These are phyloP conservation scores for Machaerirhynchus nigripectus DNA, from an alignment of 2,113 vertebrate genomes.

Conservation along the genomic window DNA sequence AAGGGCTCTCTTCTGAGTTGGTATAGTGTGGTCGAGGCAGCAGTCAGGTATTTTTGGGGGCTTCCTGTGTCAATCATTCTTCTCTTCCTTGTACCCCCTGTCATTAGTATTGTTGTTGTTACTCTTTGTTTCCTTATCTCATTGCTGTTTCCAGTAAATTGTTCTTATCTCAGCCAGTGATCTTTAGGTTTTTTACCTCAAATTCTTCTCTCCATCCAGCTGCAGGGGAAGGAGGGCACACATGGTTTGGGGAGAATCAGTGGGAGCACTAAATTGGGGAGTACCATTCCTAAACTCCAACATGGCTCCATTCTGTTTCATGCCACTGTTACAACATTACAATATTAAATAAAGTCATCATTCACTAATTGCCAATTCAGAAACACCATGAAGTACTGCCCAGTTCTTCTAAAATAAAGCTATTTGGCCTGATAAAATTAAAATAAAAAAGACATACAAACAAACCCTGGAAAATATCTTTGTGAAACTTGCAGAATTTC, in stretches of 20 bases:
- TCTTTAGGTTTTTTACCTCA: background rate
- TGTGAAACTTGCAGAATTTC: background rate
- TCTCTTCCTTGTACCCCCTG: background rate
- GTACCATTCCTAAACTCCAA: background rate
- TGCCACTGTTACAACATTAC: background rate
- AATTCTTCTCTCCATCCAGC: background rate
- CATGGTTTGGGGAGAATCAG: background rate
- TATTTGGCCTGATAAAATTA: background rate
- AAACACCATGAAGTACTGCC: background rate
- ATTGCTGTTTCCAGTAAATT: background rate
- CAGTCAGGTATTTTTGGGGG: too few relatives aligned
- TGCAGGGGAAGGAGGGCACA: background rate
- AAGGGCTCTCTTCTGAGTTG: rapidly evolving
- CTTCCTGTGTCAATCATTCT: too few relatives aligned
- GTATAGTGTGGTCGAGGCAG: too few relatives aligned
- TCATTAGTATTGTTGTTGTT: background rate
- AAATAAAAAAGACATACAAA: background rate
- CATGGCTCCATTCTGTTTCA: background rate
- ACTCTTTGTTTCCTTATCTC: rapidly evolving
- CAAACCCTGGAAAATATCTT: background rate
- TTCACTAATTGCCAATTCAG: background rate
- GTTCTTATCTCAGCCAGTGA: background rate
- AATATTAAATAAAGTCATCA: background rate
- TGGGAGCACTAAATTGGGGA: background rate
- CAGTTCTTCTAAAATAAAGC: background rate